Evolutionary conservation across 2,888 invertebrate genomes (phyloP), one percentile per base, ranked within the genome.

Genomic region (Brachylomia viminalis): DNA sequence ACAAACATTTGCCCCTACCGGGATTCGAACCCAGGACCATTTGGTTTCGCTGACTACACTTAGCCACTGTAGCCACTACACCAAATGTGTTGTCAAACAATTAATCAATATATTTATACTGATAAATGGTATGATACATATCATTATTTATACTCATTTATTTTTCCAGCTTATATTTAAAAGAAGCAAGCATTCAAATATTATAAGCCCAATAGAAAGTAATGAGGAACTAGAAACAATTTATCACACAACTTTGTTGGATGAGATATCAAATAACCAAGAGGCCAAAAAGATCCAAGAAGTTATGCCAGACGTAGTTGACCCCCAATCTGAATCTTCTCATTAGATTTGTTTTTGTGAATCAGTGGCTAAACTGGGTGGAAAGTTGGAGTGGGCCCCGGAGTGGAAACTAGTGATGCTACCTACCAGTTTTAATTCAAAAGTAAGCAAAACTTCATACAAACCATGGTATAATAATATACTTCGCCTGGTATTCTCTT

Each of bases 91-190:
- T n/a, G n/a, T n/a, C n/a, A n/a, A n/a, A n/a, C n/a, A n/a, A n/a
- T n/a, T n/a, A n/a, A n/a, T n/a, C n/a, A n/a, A n/a, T n/a, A n/a
- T 66, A 49, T n/a, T 33, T 58, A 30, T 17, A 54, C n/a, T 42
- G 0, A 30, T 38, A 5, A 52, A 15, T n/a, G n/a, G n/a, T 11
- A 47, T 30, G 38, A 42, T 10, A 42, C 42, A 42, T 10, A 1
- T 8, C 10, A 42, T 38, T 38, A 38, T 38, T 38, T 38, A 42
- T 42, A 42, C 42, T 42, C 0, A 10, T 23, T 38, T 52, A 20
- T 84, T 76, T 38, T 92, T 93, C 65, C 88, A 94, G 95, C 87
- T 94, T 42, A 89, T 95, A 79, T 94, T 92, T 74, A 93, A 93
- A 89, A 91, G 88, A 62, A 94, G 93, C 84, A 94, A 93, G 81